phyloP scores from a whole-genome alignment of 1,140 invertebrate species.

The Panagrolaimus sp. region DNA sequence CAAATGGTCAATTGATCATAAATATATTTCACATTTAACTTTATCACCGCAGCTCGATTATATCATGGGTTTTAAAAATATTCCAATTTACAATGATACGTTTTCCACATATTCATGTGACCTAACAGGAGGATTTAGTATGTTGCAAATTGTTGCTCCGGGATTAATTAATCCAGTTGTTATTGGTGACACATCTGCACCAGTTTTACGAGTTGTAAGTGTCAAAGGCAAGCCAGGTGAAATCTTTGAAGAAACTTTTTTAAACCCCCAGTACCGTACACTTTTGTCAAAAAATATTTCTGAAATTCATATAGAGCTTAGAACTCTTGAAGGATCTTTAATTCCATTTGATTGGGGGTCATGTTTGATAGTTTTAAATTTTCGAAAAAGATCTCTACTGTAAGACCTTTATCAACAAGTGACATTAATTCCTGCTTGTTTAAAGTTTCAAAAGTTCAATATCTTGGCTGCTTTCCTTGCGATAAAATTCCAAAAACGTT shows the following conservation, averaged over 20 bases:
- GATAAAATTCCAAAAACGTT: background rate
- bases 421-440: background rate
- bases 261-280: background rate
- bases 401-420: background rate
- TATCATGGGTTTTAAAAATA: background rate
- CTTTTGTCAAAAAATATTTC: background rate
- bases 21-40: background rate
- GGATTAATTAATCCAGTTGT: background rate
- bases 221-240: background rate
- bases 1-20: background rate
- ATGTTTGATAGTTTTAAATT: background rate
- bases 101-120: background rate
- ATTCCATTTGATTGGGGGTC: background rate
- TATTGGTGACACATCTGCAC: background rate
- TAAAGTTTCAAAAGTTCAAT: background rate
- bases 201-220: background rate
- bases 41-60: background rate
- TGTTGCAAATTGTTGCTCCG: background rate
- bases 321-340: background rate
- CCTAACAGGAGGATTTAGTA: background rate
- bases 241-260: background rate
- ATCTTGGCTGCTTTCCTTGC: background rate
- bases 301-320: background rate
- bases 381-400: background rate
- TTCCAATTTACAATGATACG: background rate